Evolutionary conservation across 1,140 invertebrate genomes (phyloP).

Genomic region (Plodia interpunctella): DNA sequence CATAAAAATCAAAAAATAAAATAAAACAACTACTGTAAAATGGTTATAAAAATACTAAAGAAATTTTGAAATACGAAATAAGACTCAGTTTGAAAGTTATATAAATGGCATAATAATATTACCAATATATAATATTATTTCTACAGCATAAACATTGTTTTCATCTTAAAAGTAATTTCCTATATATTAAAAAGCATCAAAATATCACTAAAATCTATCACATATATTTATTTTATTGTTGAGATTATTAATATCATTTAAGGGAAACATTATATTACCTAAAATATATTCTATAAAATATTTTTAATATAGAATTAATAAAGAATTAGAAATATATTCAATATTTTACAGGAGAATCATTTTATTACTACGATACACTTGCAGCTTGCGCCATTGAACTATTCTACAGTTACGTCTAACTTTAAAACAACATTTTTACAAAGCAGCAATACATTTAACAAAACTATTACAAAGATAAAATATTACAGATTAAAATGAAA

Average conservation of each 20-base stretch:
- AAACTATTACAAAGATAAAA: conserved; percentile 4
- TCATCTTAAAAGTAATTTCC: neutral
- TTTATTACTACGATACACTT: conserved; percentile 63
- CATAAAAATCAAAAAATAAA: too few relatives aligned
- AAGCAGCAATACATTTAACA: too few relatives aligned
- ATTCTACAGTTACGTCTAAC: conserved; percentile 14
- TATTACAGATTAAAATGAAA: conserved; percentile 15
- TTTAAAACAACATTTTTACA: too few relatives aligned
- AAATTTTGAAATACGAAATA: too few relatives aligned
- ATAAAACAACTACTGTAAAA: too few relatives aligned
- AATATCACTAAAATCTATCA: conserved; percentile 50
- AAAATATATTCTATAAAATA: conserved; percentile 28
- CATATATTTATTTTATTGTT: conserved; percentile 27
- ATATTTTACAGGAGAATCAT: conserved; percentile 38
- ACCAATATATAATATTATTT: too few relatives aligned
- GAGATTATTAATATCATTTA: neutral
- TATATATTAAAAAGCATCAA: conserved; percentile 35
- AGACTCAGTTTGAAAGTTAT: too few relatives aligned
- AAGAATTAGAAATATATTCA: conserved; percentile 16
- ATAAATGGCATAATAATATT: too few relatives aligned
- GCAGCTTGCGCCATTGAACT: conserved; percentile 33
- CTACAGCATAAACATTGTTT: too few relatives aligned
- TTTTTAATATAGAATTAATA: conserved; percentile 18
- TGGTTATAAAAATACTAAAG: too few relatives aligned
- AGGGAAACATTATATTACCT: conserved; percentile 30